Base-by-base conservation (phyloP, 2,888 invertebrate genomes). In the Drosophila longiperda region DNA sequence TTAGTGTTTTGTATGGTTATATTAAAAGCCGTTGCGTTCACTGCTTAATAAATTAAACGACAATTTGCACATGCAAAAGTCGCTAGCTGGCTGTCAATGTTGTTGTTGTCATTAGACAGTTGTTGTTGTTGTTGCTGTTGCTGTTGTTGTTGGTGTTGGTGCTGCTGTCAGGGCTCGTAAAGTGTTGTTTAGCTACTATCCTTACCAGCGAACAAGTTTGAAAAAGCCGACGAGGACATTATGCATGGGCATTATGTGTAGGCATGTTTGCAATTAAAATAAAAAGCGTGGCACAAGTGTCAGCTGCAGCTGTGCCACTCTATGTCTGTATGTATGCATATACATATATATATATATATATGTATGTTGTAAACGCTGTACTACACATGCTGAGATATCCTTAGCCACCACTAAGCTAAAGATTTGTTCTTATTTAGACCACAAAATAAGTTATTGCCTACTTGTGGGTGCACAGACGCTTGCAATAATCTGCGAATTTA, bases 31-130 rank as follows among this genome's bases (percentile, higher is more conserved):
- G 66, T 68, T 70, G 70, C 82, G 69, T 66, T 79, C 66, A 87
- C 65, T 75, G 86, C 78, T 87, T 87, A 87, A 87, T 87, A 87
- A 89, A 87, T 87, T 84, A 87, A 87, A 80, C 89, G 89, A 87
- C 87, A 87, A 87, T 89, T 87, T 84, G 77, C 82, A 83, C 87
- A 81, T 79, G 79, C 73, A 73, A 68, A 81, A 79, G 65, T 81
- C 60, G 66, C 64, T 73, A 23, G 60, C 29, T 62, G 66, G 23
- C 54, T 66, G 68, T 68, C 75, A 78, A 70, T 71, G 81, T 70
- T 69, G 80, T 80, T 80, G 77, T 72, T 77, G 74, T 80, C 73
- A 75, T 80, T 78, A 78, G 38, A 66, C 49, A 60, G 52, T 32
- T 64, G 50, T 38, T 67, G 74, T 32, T 67, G 50, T 55, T 66